Evolutionary conservation across 2,888 invertebrate genomes (phyloP), one percentile per base, ranked within the genome.

Genomic region (Lycia hirtaria): DNA sequence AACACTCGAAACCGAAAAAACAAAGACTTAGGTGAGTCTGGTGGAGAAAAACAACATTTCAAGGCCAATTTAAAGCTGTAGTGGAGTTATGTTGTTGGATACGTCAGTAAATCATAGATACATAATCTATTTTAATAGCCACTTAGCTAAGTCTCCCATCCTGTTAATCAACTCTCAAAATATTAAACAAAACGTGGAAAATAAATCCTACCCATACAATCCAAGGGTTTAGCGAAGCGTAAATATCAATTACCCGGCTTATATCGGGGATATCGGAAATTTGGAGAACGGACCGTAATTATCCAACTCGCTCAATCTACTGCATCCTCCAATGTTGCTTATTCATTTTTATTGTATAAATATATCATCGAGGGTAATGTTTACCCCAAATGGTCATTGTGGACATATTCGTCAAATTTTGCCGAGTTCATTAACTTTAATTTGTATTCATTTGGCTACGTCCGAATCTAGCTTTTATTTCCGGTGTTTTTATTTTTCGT

Each of bases 231-330:
- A 86, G 83, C 83, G 84, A 75, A 65, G 80, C 87, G 87, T 89
- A 87, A 90, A 90, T 89, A 89, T 87, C 87, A 89, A 90, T 90
- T 88, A 87, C 76, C 71, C 64, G 66, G 81, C 73, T 78, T 80
- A 78, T 80, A 82, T 81, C 71, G 81, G 80, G 70, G 79, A 81
- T 67, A 67, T 67, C 56, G 63, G 56, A 56, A 56, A 54, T 65
- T 82, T 85, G 77, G 77, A 83, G 72, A 78, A 77, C 80, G 74
- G 74, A 63, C 77, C 74, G 78, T 85, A 85, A 88, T 86, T 84
- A 75, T 66, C 68, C 73, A 64, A 68, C 68, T 72, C 67, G 71
- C 69, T 71, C 71, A 71, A 69, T 64, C 75, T 67, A 32, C 67
- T 82, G 81, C 80, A 80, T 81, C 82, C 82, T 78, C 74, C 77